A percentile compares a stretch with the other conserved stretches of the same genome.
phyloP scores from a whole-genome alignment of 2,888 invertebrate species.

The Fragum sueziense region DNA sequence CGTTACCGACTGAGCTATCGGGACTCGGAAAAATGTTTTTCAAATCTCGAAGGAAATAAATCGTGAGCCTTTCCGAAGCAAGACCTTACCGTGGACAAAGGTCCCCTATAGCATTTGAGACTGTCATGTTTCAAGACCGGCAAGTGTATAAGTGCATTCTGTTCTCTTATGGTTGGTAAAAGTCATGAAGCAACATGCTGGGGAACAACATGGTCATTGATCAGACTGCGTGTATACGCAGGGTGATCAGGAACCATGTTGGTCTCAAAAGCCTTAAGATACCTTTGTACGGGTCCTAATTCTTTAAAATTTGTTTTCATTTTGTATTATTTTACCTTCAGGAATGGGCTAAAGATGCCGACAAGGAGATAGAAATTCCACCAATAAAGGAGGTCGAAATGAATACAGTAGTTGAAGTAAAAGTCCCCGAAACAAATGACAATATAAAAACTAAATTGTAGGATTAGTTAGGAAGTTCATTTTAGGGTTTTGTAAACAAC shows the following conservation, averaged over 20 bases:
- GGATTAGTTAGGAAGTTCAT: too few species aligned
- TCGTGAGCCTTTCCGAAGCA: too few species aligned
- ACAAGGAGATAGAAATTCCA: slow-evolving; percentile 30
- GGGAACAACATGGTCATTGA: neutral
- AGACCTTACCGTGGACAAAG: too few species aligned
- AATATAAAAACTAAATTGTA: neutral
- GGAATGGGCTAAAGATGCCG: slow-evolving; percentile 44
- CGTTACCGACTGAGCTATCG: too few species aligned
- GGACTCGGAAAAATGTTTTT: too few species aligned
- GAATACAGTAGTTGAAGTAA: neutral
- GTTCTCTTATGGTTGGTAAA: neutral
- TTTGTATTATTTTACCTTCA: neutral
- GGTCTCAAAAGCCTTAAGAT: neutral
- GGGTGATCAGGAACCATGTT: neutral
- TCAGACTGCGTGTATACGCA: neutral
- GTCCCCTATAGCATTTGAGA: too few species aligned
- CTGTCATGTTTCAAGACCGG: too few species aligned
- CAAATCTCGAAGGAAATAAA: too few species aligned
- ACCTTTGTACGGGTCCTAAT: neutral
- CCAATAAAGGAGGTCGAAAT: slow-evolving; percentile 1
- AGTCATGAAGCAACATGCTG: neutral
- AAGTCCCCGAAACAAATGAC: neutral
- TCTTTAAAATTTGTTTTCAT: neutral
- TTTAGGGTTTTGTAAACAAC: too few species aligned
- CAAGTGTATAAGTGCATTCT: too few species aligned